Evolutionary conservation across 2,113 vertebrate genomes (phyloP).

Genomic region (Callocephalon fimbriatum): DNA sequence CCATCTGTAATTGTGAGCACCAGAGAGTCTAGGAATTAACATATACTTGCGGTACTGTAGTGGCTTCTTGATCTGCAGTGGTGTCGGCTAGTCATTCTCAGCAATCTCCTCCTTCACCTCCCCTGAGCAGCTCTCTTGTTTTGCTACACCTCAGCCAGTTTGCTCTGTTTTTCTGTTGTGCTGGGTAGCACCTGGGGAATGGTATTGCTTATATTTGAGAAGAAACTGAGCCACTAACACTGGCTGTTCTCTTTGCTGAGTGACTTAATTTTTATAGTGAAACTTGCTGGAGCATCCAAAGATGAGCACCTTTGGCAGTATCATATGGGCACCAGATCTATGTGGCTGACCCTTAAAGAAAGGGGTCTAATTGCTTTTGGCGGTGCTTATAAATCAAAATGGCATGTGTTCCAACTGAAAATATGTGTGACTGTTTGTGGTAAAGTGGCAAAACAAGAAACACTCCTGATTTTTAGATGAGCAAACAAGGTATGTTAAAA

Average conservation of each 20-base stretch:
- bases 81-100: neutral
- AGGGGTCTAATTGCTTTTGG: neutral
- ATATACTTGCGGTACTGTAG: neutral
- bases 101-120: neutral
- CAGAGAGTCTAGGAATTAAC: neutral
- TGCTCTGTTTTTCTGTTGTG: neutral
- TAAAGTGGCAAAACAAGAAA: neutral
- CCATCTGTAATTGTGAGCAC: neutral
- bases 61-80: neutral
- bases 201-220: neutral
- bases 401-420: neutral
- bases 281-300: neutral
- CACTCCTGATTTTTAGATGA: neutral
- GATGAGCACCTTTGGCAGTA: neutral
- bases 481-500: neutral
- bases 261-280: neutral
- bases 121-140: neutral
- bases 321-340: neutral
- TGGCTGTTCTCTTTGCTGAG: neutral
- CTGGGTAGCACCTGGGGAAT: neutral
- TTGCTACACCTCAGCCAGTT: neutral
- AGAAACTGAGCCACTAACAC: neutral
- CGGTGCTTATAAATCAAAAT: neutral
- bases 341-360: neutral
- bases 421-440: neutral